Conservation (phyloP, 2,113 vertebrate species). For the Xiphorhynchus elegans region DNA sequence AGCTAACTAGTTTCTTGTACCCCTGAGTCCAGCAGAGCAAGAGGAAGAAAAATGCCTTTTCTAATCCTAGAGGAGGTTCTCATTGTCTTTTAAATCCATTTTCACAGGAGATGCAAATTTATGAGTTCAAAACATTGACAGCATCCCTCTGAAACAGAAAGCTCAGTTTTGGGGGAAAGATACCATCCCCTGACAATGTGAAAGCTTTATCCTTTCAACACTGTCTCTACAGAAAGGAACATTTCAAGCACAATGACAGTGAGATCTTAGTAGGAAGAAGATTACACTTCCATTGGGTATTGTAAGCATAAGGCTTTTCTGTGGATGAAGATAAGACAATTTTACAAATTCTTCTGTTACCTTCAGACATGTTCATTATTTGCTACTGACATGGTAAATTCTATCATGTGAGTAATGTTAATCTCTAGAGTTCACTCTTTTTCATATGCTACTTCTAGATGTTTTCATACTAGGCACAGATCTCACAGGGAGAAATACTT, state of each 20-base stretch:
- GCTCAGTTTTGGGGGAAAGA: neutral
- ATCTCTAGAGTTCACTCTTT: neutral
- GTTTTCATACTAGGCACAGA: neutral
- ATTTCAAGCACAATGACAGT: neutral
- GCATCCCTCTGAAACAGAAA: neutral
- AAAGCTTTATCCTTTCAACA: neutral
- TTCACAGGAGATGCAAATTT: neutral
- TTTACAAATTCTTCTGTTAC: slow-evolving; percentile 2
- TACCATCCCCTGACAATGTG: neutral
- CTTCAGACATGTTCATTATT: neutral
- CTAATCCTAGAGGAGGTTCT: neutral
- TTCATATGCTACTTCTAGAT: neutral
- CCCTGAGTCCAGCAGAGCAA: neutral
- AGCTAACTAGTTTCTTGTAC: neutral
- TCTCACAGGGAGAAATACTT: neutral
- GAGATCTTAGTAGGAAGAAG: neutral
- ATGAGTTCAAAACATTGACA: neutral
- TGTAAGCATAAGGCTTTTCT: neutral
- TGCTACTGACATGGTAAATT: neutral
- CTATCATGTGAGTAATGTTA: neutral
- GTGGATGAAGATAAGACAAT: neutral
- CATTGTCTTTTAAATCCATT: neutral
- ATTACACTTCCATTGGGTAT: neutral
- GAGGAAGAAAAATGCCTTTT: neutral
- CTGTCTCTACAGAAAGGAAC: neutral